Base-by-base conservation (phyloP, 2,113 vertebrate species). In the Pogonocichla stellata region DNA sequence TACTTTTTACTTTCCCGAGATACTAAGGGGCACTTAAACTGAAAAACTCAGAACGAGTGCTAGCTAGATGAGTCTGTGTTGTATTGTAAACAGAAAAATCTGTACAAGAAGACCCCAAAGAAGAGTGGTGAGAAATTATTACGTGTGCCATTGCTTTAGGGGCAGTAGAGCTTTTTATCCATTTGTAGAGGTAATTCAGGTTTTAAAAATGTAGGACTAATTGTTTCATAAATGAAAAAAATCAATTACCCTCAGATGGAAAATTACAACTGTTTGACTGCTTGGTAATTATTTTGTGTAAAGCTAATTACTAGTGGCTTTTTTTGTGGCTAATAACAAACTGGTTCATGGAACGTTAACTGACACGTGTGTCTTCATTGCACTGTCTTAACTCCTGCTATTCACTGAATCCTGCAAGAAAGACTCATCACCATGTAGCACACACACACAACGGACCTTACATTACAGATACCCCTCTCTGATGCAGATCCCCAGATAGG, bases 281-380 rank as follows among this genome's bases (percentile, higher is more conserved):
- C 29, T 71, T 94, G 75, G 67, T 96, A 92, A 90, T 96, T 96
- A 66, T 88, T 97, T 81, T 93, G 50, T 74, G 58, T 86, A 77
- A 92, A 82, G 83, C 65, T 91, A 94, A 94, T 98, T 95, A 94
- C 80, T 93, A 25, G 72, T 97, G 65, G n/a, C 65, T 94, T 96
- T 51, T 95, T 56, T 66, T 77, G 36, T 90, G 65, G 74, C 71
- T 96, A 91, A 83, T 97, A 95, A 92, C 89, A 95, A 96, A 88
- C 2, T 14, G 70, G 65, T 89, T 95, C 40, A 47, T 51, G 81
- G 70, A 96, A 86, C 53, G 83, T 94, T 84, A 91, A 87, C 23
- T 72, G 65, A 38, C 3, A 4, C 79, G 57, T 57, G 43, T 88
- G 16, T 80, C 58, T 95, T 96, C 28, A 69, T 92, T 84, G 86